Percentiles rank a stretch among this genome's conserved stretches.
Evolutionary conservation across 2,888 invertebrate species (phyloP).

Genomic region (Ophioninae sp.): DNA sequence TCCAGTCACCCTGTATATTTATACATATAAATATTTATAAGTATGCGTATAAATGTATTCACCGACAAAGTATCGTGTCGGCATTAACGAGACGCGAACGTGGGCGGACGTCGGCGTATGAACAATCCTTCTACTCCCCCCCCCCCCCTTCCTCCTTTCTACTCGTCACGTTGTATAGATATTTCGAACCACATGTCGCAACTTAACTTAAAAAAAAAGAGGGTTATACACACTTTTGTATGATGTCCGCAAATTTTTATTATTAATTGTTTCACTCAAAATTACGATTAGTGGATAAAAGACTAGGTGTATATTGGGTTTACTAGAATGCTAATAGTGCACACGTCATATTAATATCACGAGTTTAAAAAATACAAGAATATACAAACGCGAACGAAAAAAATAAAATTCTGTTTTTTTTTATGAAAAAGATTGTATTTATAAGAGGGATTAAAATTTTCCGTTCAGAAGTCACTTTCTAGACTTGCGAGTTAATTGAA

Average conservation of each 20-base stretch:
- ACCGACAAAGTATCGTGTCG: slow-evolving; percentile 62
- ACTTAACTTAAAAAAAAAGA: slow-evolving; percentile 55
- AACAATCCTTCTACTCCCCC: slow-evolving; percentile 65
- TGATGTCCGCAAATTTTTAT: slow-evolving; percentile 34
- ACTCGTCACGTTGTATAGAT: background rate
- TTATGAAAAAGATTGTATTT: too few species aligned
- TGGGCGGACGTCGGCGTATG: slow-evolving; percentile 70
- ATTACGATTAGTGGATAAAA: too few species aligned
- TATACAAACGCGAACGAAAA: too few species aligned
- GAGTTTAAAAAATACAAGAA: too few species aligned
- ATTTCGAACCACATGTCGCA: slow-evolving; percentile 22
- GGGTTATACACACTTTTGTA: slow-evolving; percentile 73
- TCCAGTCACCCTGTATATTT: background rate
- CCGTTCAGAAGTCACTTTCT: too few species aligned
- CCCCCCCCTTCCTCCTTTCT: slow-evolving; percentile 20
- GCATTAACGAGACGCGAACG: slow-evolving; percentile 71
- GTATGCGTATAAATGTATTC: slow-evolving; percentile 17
- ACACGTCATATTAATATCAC: too few species aligned
- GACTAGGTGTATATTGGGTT: background rate
- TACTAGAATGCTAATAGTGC: background rate
- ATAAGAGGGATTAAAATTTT: too few species aligned
- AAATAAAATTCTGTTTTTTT: too few species aligned
- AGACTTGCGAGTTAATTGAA: too few species aligned
- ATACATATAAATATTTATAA: slow-evolving; percentile 18
- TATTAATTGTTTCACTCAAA: background rate